Evolutionary conservation across 2,797 vertebrate species (phyloP).

Genomic region (Anabacerthia variegaticeps): DNA sequence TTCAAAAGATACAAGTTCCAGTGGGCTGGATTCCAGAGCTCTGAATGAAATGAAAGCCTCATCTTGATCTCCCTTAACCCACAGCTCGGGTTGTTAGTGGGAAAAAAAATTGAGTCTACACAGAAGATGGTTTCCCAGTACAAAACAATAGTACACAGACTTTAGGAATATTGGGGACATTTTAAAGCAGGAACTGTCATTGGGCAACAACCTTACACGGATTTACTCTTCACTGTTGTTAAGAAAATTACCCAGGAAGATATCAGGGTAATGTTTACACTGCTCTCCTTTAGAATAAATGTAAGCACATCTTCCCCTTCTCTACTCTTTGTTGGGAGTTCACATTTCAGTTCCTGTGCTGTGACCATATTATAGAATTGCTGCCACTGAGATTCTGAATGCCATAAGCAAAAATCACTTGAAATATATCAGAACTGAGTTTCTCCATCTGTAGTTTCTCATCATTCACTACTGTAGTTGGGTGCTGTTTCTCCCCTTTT

Average conservation of each 20-base stretch:
- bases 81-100: background rate
- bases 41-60: conserved; percentile 30
- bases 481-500: background rate
- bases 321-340: conserved; percentile 2
- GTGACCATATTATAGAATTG: background rate
- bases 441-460: background rate
- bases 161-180: background rate
- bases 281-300: background rate
- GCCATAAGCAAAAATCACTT: background rate
- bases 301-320: background rate
- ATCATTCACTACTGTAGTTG: background rate
- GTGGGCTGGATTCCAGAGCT: conserved; percentile 17
- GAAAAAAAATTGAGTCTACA: background rate
- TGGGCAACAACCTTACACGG: background rate
- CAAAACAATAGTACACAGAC: background rate
- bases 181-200: background rate
- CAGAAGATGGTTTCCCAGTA: background rate
- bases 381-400: background rate
- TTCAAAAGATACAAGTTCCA: conserved; percentile 37
- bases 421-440: background rate
- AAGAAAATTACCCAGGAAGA: background rate
- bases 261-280: background rate
- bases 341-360: background rate
- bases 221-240: background rate
- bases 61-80: background rate